Base-by-base conservation (phyloP, 2,888 invertebrate genomes). In the Actias luna region DNA sequence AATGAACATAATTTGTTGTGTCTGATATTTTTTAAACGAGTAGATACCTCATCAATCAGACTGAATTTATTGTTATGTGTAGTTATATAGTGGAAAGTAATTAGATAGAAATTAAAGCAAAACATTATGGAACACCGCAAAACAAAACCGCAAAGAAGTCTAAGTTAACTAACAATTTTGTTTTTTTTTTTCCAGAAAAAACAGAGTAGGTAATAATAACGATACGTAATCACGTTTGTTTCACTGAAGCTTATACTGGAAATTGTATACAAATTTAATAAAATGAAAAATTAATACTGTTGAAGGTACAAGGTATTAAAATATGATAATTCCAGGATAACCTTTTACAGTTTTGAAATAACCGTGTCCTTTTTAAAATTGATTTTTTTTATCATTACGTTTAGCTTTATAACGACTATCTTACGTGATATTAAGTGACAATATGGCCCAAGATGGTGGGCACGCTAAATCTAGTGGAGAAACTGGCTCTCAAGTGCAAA, bases 231-330 rank as follows among this genome's bases (percentile, higher is more conserved):
- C 29, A 5, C 12, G 22, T 25, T 50, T 12, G 46, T 50, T 42
- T 5, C 16, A 42, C 18, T 42, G 42, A n/a, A 42, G n/a, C 25
- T 52, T 55, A 7, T 29, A 16, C 29, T 55, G 55, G 29, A 29
- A 55, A 55, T 55, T 55, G 55, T 55, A 25, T 55, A n/a, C 29
- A 29, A 55, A 29, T 55, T 55, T 55, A 55, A 29, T 55, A 55
- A 55, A 27, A n/a, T 29, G 29, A 27, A 55, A 55, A 29, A 25
- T 12, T 22, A 50, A 29, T n/a, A n/a, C 29, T n/a, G 8, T 29
- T 29, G 29, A 29, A n/a, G 55, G 16, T 55, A 55, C 29, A 55
- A 55, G 29, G 55, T 55, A 29, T 55, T 55, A 25, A 50, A 50
- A 50, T 22, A 22, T 42, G 22, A 50, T 12, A 25, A 50, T 33